Evolutionary conservation across 2,888 invertebrate species (phyloP).

Genomic region (Lycia hirtaria): DNA sequence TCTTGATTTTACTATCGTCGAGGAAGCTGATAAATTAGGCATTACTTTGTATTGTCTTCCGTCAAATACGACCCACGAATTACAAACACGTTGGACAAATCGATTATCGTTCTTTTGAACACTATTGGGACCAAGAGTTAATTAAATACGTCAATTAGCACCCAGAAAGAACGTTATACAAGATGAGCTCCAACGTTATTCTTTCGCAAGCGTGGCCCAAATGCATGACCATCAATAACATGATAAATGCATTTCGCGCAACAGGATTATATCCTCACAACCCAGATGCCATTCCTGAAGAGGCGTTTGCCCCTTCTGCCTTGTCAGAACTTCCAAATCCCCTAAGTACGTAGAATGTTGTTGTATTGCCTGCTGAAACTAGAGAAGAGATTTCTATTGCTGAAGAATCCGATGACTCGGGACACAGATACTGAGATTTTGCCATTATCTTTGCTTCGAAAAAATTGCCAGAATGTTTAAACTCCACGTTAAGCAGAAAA

Average conservation of each 20-base stretch:
- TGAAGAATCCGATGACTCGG: background rate
- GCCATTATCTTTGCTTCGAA: background rate
- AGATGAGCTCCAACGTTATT: background rate
- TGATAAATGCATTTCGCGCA: background rate
- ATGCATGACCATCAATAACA: background rate
- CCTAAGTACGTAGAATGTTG: background rate
- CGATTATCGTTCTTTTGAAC: background rate
- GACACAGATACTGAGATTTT: background rate
- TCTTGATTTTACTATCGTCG: too few species aligned
- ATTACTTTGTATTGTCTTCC: too few species aligned
- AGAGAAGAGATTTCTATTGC: background rate
- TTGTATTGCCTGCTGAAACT: background rate
- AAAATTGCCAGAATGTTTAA: background rate
- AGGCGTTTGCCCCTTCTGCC: constrained; percentile 7
- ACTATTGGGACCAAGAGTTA: background rate
- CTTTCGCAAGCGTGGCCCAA: background rate
- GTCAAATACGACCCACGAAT: background rate
- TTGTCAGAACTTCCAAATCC: background rate
- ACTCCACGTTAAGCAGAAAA: background rate
- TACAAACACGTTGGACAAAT: background rate
- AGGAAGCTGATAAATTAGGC: too few species aligned
- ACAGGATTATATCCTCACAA: background rate
- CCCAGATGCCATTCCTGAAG: constrained; percentile 1
- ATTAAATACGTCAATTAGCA: background rate
- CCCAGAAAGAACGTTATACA: background rate